Base-by-base conservation (phyloP, 2,888 invertebrate species). In the Lottia scabra region DNA sequence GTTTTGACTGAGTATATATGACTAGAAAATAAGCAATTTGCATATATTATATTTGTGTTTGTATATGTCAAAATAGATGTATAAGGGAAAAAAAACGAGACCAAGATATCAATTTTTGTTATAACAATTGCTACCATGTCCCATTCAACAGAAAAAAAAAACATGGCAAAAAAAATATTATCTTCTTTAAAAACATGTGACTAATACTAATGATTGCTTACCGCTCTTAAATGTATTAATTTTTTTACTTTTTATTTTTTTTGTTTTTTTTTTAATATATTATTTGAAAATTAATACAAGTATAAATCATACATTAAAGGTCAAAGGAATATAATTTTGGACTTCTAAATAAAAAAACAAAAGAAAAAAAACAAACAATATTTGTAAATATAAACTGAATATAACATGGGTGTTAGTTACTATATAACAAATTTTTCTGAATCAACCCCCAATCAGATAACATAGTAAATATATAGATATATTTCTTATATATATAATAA, bases 1-100 rank as follows among this genome's bases (percentile, higher is more conserved):
- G 83, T 83, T 81, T 81, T 71, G 73, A 81, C 76, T 81, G 83
- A 84, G 83, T 82, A 82, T 80, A 80, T 83, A 80, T 75, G 78
- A 78, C 78, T 78, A 78, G 78, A 77, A 72, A 76, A 72, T 76
- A 74, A 72, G 72, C 72, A 73, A 70, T 66, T 73, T 74, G 74
- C 74, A 74, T 74, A 75, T 67, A 69, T 56, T 56, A 56, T 56
- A 56, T 23, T 56, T 56, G 56, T 56, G 23, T 56, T 56, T 56
- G 56, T 56, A 56, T 56, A 56, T 56, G 56, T 23, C 56, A 56
- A 56, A 56, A 56, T 56, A 68, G 71, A 66, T 75, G 71, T 76
- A 72, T 68, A 76, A 68, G 65, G 75, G 65, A n/a, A n/a, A 70
- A 68, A 38, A 75, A 48, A 67, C 48, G 70, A 75, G 70, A 67